Percentiles rank a stretch among this genome's conserved stretches.
phyloP scores from a whole-genome alignment of 2,888 invertebrate genomes.

The Brenthis ino region DNA sequence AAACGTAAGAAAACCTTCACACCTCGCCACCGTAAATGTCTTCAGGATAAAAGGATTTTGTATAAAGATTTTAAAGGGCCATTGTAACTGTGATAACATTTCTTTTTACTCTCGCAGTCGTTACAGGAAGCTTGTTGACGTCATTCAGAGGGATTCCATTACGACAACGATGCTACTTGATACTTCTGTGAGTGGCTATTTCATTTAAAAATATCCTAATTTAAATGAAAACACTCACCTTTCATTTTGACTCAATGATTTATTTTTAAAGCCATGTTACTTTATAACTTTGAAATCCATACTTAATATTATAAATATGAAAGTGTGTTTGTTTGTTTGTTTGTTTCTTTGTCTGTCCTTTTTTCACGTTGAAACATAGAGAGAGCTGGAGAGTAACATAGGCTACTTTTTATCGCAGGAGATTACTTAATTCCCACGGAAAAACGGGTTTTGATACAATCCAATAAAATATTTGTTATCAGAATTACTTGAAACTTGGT shows the following conservation, averaged over 20 bases:
- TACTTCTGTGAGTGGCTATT: slow-evolving; percentile 56
- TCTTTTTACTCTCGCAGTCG: slow-evolving; percentile 48
- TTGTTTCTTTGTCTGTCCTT: too few relatives aligned
- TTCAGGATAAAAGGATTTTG: slow-evolving; percentile 44
- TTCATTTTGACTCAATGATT: slow-evolving; percentile 4
- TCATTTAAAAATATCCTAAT: slow-evolving; percentile 52
- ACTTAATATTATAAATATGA: too few relatives aligned
- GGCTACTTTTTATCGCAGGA: too few relatives aligned
- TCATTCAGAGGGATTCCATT: slow-evolving; percentile 63
- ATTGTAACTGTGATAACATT: slow-evolving; percentile 58
- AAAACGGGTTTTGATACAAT: too few relatives aligned
- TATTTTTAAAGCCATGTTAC: neutral
- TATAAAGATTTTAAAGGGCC: slow-evolving; percentile 50
- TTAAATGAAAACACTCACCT: slow-evolving; percentile 20
- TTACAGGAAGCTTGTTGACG: slow-evolving; percentile 43
- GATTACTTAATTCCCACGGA: too few relatives aligned
- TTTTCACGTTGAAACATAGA: too few relatives aligned
- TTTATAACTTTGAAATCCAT: too few relatives aligned
- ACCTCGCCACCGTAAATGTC: slow-evolving; percentile 30
- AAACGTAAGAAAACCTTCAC: slow-evolving; percentile 25
- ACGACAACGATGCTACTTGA: slow-evolving; percentile 53
- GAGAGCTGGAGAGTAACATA: too few relatives aligned
- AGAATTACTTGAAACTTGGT: too few relatives aligned
- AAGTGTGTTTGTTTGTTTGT: too few relatives aligned
- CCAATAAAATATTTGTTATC: too few relatives aligned